A percentile compares a stretch with the other conserved stretches of the same genome.
Evolutionary conservation across 2,113 vertebrate genomes (phyloP).

Genomic region (Sylvilagus bachmani): DNA sequence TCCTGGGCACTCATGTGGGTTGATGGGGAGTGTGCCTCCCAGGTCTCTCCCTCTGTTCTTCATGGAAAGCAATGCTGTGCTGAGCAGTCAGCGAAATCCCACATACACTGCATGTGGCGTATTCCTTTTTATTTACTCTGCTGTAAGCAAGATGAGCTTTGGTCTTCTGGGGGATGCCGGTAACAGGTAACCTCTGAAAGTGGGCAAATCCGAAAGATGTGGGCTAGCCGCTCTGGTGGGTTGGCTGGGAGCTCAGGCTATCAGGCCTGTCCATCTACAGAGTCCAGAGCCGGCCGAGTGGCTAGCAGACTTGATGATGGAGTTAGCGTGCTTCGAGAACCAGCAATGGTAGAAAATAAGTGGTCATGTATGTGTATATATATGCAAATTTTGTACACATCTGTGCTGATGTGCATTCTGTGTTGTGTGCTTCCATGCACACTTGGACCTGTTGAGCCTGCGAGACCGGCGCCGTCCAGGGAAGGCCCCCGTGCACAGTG

Average conservation of each 20-base stretch:
- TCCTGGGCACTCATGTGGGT: background rate
- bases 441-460: background rate
- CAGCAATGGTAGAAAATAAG: background rate
- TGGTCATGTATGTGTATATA: too few species aligned
- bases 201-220: background rate
- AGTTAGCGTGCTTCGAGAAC: background rate
- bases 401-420: background rate
- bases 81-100: constrained; percentile 18
- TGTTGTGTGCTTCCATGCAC: background rate
- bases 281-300: background rate
- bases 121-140: background rate
- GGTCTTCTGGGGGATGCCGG: background rate
- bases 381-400: too few species aligned
- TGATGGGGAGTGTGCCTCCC: background rate
- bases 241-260: background rate
- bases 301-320: background rate
- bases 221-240: background rate
- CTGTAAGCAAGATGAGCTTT: background rate
- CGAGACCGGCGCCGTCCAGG: background rate
- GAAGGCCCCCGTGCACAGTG: background rate
- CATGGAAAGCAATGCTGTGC: background rate
- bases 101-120: background rate
- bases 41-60: background rate
- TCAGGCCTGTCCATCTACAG: background rate
- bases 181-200: background rate